These are phyloP conservation scores for Pangasius djambal DNA, from an alignment of 2,797 vertebrate species.

Conservation along the genomic window DNA sequence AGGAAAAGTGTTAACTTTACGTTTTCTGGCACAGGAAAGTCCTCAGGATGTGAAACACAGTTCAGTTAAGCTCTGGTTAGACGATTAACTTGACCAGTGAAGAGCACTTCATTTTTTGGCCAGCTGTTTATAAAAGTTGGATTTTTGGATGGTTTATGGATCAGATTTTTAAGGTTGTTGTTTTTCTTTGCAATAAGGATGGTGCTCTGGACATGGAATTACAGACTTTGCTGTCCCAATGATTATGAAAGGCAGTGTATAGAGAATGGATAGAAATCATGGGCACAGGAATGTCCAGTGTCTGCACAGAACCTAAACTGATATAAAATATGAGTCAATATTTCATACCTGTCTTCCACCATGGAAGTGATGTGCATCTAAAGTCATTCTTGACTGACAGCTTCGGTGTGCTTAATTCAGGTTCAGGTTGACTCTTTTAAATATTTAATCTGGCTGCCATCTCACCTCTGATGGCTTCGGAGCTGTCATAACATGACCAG, in stretches of 20 bases:
- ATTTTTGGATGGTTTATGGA: too few species aligned
- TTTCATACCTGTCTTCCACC: slow-evolving; percentile 1
- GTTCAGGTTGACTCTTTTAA: slow-evolving; percentile 20
- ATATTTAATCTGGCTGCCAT: slow-evolving; percentile 30
- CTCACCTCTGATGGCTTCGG: neutral
- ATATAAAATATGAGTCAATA: neutral
- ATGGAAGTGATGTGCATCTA: neutral
- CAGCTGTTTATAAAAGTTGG: neutral
- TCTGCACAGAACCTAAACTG: neutral
- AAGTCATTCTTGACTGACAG: slow-evolving; percentile 15
- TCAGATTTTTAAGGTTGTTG: neutral
- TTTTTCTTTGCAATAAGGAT: neutral
- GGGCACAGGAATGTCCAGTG: neutral
- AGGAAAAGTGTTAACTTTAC: neutral
- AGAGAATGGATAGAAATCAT: neutral
- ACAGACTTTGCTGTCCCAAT: neutral
- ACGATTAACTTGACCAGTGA: neutral
- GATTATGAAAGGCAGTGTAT: neutral
- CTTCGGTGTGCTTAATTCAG: neutral
- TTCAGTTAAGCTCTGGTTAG: neutral
- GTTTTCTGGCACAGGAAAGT: neutral
- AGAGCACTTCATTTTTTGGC: neutral
- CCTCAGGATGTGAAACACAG: neutral
- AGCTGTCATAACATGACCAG: slow-evolving; percentile 16
- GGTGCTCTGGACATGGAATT: neutral